Evolutionary conservation across 1,140 invertebrate species (phyloP).

Genomic region (Archivesica marissinica): DNA sequence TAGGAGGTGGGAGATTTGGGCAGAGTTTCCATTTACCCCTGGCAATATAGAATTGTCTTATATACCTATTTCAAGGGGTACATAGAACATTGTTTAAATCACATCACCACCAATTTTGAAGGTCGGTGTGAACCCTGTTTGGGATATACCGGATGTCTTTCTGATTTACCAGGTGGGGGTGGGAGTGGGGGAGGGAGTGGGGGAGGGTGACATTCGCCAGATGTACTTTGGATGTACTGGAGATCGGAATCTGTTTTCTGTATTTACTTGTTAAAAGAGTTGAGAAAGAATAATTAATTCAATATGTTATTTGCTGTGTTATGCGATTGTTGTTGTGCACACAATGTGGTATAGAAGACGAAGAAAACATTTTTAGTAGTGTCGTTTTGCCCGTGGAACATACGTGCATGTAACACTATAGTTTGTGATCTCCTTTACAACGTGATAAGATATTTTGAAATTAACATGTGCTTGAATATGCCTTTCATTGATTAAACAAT

Average conservation of each 20-base stretch:
- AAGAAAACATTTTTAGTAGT: no score
- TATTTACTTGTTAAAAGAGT: not conserved
- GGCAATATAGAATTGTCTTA: not conserved
- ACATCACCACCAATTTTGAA: slow-evolving; percentile 17
- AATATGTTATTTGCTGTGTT: no score
- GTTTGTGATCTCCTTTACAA: no score
- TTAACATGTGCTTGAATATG: no score
- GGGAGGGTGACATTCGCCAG: not conserved
- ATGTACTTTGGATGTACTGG: not conserved
- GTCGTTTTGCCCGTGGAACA: no score
- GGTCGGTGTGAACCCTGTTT: slow-evolving; percentile 9
- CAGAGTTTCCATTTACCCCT: not conserved
- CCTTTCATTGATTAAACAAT: no score
- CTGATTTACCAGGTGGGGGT: not conserved
- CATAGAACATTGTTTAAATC: slow-evolving; percentile 19
- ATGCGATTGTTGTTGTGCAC: no score
- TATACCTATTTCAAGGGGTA: slow-evolving; percentile 14
- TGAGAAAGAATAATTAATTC: no score
- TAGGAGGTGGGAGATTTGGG: no score
- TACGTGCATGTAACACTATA: no score
- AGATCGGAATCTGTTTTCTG: not conserved
- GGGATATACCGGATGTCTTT: slow-evolving; percentile 16
- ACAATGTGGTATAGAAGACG: no score
- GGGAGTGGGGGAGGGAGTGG: slow-evolving; percentile 1
- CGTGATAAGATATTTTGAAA: no score